Evolutionary conservation across 2,113 vertebrate genomes (phyloP).

Genomic region (Barnardius zonarius): DNA sequence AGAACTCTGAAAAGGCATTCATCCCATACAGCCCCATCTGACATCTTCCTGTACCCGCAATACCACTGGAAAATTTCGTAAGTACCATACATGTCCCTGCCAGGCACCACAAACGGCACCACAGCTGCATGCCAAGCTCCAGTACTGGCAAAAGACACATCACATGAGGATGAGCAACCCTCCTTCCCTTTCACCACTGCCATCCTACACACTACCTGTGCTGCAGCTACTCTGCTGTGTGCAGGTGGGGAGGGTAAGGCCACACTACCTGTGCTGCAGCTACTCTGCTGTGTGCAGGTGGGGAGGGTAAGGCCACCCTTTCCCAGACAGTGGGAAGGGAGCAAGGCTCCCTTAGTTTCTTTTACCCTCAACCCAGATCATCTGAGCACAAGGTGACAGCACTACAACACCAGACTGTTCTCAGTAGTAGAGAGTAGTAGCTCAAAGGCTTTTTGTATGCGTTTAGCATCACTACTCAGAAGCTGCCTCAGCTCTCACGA

Average conservation of each 20-base stretch:
- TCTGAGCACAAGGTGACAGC: neutral
- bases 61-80: neutral
- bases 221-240: neutral
- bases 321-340: neutral
- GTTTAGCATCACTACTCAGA: neutral
- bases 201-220: neutral
- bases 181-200: neutral
- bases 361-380: accelerated
- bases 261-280: neutral
- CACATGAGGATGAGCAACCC: neutral
- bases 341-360: neutral
- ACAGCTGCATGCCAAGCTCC: neutral
- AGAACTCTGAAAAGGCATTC: neutral
- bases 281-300: neutral
- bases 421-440: neutral
- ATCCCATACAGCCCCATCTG: neutral
- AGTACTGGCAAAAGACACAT: neutral
- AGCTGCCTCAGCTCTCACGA: neutral
- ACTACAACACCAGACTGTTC: neutral
- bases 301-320: neutral
- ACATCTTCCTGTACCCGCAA: neutral
- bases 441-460: neutral
- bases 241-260: neutral
- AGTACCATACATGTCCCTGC: accelerated
- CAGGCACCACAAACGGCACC: accelerated